phyloP scores from a whole-genome alignment of 1,140 invertebrate genomes.

The Musca domestica region DNA sequence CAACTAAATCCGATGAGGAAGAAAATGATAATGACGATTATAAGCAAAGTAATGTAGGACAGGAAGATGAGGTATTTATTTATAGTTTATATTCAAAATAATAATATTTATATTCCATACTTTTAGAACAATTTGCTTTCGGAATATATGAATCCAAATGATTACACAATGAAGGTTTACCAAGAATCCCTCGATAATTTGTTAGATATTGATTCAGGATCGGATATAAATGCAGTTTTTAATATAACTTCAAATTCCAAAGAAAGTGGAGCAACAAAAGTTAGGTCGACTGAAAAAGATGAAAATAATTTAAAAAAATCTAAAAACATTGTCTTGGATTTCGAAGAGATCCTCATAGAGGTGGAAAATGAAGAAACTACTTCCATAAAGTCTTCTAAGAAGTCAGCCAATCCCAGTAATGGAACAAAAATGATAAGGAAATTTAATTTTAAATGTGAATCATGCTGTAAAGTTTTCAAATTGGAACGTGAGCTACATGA shows the following conservation, averaged over 20 bases:
- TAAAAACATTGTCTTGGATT: no score
- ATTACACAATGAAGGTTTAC: background rate
- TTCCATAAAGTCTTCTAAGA: background rate
- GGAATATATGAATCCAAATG: background rate
- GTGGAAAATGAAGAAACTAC: background rate
- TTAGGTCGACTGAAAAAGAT: no score
- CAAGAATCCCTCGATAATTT: no score
- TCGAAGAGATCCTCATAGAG: no score
- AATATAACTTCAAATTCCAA: no score
- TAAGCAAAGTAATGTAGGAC: background rate
- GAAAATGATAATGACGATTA: background rate
- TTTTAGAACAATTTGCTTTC: background rate
- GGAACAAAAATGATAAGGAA: background rate
- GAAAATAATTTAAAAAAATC: no score
- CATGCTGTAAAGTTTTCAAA: background rate
- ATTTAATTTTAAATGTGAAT: slow-evolving; percentile 21
- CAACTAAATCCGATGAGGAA: background rate
- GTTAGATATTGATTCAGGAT: background rate
- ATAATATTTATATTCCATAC: background rate
- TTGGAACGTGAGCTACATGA: slow-evolving; percentile 12
- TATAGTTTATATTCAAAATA: background rate
- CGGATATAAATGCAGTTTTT: no score
- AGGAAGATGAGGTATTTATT: background rate
- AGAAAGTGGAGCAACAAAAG: no score
- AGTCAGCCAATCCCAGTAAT: no score